Conservation (phyloP, 2,797 vertebrate genomes). For the Orientallactaga sibirica region DNA sequence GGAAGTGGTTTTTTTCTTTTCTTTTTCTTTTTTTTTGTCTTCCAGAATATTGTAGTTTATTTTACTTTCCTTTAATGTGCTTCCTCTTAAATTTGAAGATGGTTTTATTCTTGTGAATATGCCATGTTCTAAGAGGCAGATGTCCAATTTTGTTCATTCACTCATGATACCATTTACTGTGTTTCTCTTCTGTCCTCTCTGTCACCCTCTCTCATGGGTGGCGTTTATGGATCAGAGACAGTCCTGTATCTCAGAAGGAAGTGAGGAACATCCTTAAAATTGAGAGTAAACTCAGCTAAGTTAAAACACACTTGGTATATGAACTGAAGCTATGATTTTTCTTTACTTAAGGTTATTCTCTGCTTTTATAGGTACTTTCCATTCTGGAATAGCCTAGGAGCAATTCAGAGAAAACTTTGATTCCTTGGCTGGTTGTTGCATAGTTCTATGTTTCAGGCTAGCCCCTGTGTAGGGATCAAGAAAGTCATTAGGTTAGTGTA, state of each 20-base stretch:
- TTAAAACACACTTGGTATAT: not conserved
- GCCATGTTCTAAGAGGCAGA: not conserved
- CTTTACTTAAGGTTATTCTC: not conserved
- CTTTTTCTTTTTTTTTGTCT: not conserved
- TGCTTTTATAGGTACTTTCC: not conserved
- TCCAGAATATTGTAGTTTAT: not conserved
- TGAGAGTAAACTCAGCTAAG: not conserved
- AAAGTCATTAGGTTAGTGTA: conserved; percentile 12
- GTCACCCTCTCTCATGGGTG: not conserved
- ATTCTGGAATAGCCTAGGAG: conserved; percentile 5
- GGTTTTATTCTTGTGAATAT: not conserved
- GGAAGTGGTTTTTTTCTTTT: not conserved
- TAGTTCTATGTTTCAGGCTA: not conserved
- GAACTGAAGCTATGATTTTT: not conserved
- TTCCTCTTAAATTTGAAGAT: conserved; percentile 14
- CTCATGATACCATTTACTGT: not conserved
- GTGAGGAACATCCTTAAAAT: not conserved
- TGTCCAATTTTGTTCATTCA: not conserved
- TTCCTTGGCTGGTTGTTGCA: not conserved
- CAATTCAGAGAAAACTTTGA: not conserved
- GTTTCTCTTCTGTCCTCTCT: not conserved
- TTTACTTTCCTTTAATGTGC: not conserved
- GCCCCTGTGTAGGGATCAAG: not conserved
- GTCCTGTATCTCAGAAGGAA: conserved; percentile 21
- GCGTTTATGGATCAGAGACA: not conserved